Evolutionary conservation across 2,113 vertebrate genomes (phyloP).

Genomic region (Centropus unirufus): DNA sequence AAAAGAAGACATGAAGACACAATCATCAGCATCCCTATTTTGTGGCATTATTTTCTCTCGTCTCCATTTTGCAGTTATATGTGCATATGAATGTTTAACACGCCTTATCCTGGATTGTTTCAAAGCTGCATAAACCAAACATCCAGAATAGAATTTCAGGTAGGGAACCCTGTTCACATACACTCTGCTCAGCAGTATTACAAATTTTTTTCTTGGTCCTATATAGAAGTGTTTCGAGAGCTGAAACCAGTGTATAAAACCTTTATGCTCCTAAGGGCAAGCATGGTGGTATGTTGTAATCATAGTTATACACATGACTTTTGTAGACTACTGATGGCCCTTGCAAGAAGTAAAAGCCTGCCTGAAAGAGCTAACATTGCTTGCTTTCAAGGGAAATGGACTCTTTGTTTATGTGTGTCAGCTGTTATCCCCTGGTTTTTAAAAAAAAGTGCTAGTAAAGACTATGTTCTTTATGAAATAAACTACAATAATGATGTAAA

Average conservation of each 20-base stretch:
- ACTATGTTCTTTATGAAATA: background rate
- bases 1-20: background rate
- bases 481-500: background rate
- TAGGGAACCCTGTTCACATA: background rate
- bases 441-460: background rate
- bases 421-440: background rate
- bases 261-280: background rate
- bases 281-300: background rate
- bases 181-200: background rate
- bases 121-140: background rate
- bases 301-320: background rate
- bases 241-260: background rate
- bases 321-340: background rate
- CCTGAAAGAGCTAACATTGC: background rate
- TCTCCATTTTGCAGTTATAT: background rate
- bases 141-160: background rate
- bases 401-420: background rate
- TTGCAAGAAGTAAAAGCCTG: background rate
- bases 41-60: background rate
- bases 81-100: fast-evolving
- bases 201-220: background rate
- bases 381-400: background rate
- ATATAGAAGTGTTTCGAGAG: background rate
- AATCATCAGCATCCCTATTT: background rate
- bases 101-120: background rate